Conservation (phyloP, 2,113 vertebrate genomes). For the Atherinomorus stipes region DNA sequence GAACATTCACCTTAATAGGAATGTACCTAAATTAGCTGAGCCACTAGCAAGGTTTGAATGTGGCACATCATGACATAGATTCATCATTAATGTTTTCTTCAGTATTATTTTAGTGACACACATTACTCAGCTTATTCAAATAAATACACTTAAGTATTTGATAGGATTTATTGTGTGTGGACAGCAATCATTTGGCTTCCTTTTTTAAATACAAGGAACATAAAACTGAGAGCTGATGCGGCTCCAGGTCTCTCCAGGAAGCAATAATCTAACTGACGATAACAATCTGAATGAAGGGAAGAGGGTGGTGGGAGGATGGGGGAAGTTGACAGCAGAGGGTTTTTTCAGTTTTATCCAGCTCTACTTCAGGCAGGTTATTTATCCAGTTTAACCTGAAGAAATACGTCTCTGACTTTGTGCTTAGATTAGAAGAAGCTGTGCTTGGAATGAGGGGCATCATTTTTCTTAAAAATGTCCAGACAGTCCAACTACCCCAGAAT, state of each 20-base stretch:
- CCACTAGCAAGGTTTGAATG: background rate
- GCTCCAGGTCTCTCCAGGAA: slow-evolving; percentile 73
- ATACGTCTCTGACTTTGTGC: slow-evolving; percentile 30
- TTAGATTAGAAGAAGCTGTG: slow-evolving; percentile 23
- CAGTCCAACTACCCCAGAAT: slow-evolving; percentile 26
- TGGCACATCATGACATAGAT: background rate
- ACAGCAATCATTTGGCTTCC: slow-evolving; percentile 32
- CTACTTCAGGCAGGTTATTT: slow-evolving; percentile 47
- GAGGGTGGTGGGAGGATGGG: slow-evolving; percentile 31
- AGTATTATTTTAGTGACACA: background rate
- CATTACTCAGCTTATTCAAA: background rate
- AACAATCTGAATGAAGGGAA: slow-evolving; percentile 67
- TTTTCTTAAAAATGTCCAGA: slow-evolving; percentile 16
- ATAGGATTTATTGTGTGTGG: slow-evolving; percentile 12
- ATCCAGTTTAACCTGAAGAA: slow-evolving; percentile 41
- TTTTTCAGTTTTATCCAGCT: slow-evolving; percentile 47
- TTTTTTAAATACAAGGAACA: slow-evolving; percentile 51
- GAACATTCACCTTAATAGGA: no score
- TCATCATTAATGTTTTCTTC: background rate
- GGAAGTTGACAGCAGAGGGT: slow-evolving; percentile 36
- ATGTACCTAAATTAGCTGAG: background rate
- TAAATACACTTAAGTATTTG: background rate
- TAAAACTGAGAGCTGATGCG: slow-evolving; percentile 57
- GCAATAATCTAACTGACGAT: slow-evolving; percentile 75
- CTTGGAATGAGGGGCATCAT: background rate